Evolutionary conservation across 2,113 vertebrate species (phyloP).

Genomic region (Limnothrissa miodon): DNA sequence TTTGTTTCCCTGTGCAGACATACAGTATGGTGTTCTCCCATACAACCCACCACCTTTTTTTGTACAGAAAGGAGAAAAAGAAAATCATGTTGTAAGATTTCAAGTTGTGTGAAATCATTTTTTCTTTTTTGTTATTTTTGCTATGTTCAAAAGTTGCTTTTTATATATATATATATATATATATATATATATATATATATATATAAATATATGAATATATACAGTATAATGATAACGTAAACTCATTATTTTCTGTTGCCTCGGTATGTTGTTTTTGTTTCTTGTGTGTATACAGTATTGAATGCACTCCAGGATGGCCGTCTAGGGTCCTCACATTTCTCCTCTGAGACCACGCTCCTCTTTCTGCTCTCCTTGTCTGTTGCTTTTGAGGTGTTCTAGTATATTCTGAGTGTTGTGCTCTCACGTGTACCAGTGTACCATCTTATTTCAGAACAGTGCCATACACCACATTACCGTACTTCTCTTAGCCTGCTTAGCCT

Average conservation of each 20-base stretch:
- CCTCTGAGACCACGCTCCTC: not conserved
- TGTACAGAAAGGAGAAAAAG: not conserved
- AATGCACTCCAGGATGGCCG: not conserved
- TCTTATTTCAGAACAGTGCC: conserved; percentile 5
- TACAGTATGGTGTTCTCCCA: not conserved
- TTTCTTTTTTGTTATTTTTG: not conserved
- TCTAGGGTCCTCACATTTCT: conserved; percentile 5
- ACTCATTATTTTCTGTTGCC: conserved; percentile 15
- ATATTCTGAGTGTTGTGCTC: conserved; percentile 16
- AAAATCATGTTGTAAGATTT: conserved; percentile 7
- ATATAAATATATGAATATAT: conserved; percentile 8
- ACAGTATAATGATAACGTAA: conserved; percentile 8
- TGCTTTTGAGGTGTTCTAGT: conserved; percentile 17
- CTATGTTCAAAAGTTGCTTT: conserved; percentile 11
- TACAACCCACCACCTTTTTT: not conserved
- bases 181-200: conserved; percentile 7
- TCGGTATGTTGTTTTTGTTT: conserved; percentile 5
- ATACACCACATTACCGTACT: not conserved
- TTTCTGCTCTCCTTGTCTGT: not conserved
- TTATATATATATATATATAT: not conserved
- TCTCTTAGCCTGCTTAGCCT: not conserved
- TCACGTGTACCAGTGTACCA: not conserved
- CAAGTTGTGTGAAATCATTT: not conserved
- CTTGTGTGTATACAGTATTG: conserved; percentile 12
- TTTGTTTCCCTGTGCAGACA: not conserved